phyloP scores from a whole-genome alignment of 2,113 vertebrate genomes.

The Spea multiplicata region DNA sequence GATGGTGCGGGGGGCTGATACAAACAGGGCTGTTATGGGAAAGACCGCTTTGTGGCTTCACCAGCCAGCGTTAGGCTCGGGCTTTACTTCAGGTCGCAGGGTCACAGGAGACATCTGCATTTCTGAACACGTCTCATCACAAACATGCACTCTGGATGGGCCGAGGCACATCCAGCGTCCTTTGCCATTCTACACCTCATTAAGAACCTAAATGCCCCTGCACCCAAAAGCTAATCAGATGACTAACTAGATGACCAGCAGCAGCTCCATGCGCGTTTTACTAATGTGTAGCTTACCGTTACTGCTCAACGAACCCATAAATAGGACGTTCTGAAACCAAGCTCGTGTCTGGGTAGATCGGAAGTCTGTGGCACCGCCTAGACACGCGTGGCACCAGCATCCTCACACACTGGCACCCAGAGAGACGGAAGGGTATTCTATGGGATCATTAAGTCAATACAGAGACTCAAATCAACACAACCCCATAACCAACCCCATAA shows the following conservation, averaged over 20 bases:
- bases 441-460: no score
- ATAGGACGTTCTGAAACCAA: conserved; percentile 11
- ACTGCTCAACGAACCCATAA: conserved; percentile 14
- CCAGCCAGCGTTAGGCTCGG: neutral
- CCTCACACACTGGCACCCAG: no score
- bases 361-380: no score
- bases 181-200: neutral
- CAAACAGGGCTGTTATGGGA: neutral
- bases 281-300: neutral
- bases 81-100: neutral
- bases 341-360: no score
- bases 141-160: no score
- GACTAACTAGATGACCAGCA: conserved; percentile 14
- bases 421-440: no score
- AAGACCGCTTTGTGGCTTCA: conserved; percentile 5
- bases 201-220: conserved; percentile 3
- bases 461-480: no score
- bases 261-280: conserved; percentile 10
- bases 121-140: neutral
- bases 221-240: neutral
- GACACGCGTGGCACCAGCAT: no score
- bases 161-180: neutral
- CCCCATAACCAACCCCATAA: no score
- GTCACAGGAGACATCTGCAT: conserved; percentile 6
- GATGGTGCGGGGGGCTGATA: no score